Evolutionary conservation across 2,888 invertebrate species (phyloP), one percentile per base, ranked within the genome.

Genomic region (Aphelenchoides bicaudatus): DNA sequence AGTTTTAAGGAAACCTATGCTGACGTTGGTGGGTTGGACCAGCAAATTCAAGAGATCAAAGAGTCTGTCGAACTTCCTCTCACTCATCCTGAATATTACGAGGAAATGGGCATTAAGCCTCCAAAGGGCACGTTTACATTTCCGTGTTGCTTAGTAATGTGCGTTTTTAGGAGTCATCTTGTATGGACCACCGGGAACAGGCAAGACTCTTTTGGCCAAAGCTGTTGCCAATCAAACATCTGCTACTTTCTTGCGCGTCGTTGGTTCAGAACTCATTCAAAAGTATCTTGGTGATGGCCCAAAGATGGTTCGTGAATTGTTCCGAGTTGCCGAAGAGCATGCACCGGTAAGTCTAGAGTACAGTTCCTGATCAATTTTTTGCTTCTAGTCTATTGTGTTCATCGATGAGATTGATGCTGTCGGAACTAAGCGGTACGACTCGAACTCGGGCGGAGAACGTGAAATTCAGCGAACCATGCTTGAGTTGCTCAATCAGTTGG

Each of bases 381-480:
- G 1, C 6, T 57, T 69, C 49, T 48, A 73, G 70, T 94, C 96
- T 1, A 98, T 98, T 81, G 94, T 98, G 10, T 98, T 98, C 79
- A 98, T 98, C 74, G 98, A 98, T 84, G 98, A 98, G 85, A 98
- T 98, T 75, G 98, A 98, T 84, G 96, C 96, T 28, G 91, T 96
- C 13, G 96, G 96, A 58, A 96, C 94, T 4, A 98, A 96, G 83
- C 86, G 84, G 13, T 98, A 96, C 80, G 98, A 98, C 79, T 96
- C 96, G 0, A 98, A 98, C 81, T 96, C 94, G 52, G 98, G 98
- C 37, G 98, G 98, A 59, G 98, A 99, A 81, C 86, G 96, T 65
- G 98, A 98, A 85, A 98, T 99, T 80, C 98, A 99, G 81, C 86
- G 98, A 80, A 98, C 98, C 59, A 98, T 98, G 98, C 86, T 99